phyloP scores from a whole-genome alignment of 2,888 invertebrate genomes.

The Leptopilina drosophilae region DNA sequence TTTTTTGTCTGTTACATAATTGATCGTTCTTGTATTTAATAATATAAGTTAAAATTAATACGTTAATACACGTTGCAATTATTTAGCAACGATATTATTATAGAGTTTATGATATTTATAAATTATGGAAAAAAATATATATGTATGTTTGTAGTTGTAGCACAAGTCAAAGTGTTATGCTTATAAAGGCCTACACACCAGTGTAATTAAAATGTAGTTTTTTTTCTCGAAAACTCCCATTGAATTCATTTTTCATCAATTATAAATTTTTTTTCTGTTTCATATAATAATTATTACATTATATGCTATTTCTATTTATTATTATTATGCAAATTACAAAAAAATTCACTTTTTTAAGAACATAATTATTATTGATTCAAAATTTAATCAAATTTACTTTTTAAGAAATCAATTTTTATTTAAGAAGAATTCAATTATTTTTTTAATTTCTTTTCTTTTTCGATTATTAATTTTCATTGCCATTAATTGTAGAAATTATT shows the following conservation, averaged over 20 bases:
- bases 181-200: slow-evolving; percentile 71
- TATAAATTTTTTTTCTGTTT: no score
- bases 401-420: no score
- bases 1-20: slow-evolving; percentile 63
- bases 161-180: slow-evolving; percentile 68
- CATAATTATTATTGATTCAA: no score
- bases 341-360: no score
- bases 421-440: no score
- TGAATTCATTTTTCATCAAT: background rate
- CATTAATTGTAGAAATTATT: no score
- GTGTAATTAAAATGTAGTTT: slow-evolving; percentile 46
- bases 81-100: slow-evolving; percentile 66
- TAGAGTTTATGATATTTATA: slow-evolving; percentile 72
- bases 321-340: no score
- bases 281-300: background rate
- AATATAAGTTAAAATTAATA: slow-evolving; percentile 33
- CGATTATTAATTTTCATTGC: no score
- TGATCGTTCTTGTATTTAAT: slow-evolving; percentile 59
- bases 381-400: no score
- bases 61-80: slow-evolving; percentile 64
- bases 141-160: slow-evolving; percentile 71
- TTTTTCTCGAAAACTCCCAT: slow-evolving; percentile 65
- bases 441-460: no score
- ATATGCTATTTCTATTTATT: no score
- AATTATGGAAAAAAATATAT: slow-evolving; percentile 58